Conservation (phyloP, 2,797 vertebrate species). For the Cirrhinus mrigala region DNA sequence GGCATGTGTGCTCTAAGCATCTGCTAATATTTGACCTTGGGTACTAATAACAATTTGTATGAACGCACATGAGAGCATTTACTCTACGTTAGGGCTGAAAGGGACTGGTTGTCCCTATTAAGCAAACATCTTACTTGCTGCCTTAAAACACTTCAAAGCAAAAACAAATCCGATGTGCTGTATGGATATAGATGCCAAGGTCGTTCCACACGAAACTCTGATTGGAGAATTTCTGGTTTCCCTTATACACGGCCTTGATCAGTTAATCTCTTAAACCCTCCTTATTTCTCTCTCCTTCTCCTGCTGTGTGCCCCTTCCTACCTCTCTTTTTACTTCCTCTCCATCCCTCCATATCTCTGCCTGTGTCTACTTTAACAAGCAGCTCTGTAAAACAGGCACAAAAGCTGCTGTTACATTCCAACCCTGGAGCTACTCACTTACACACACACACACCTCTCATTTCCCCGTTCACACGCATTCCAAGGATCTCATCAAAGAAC, state of each 20-base stretch:
- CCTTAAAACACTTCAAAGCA: constrained; percentile 18
- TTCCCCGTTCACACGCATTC: constrained; percentile 80
- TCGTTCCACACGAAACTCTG: not conserved
- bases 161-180: not conserved
- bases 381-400: constrained; percentile 76
- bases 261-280: constrained; percentile 39
- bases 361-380: constrained; percentile 69
- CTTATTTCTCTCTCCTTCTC: constrained; percentile 18
- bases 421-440: constrained; percentile 73
- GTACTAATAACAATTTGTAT: not conserved
- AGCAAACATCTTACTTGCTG: constrained; percentile 29
- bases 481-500: constrained; percentile 81
- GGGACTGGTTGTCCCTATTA: not conserved
- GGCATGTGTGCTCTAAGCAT: not conserved
- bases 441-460: constrained; percentile 65
- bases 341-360: constrained; percentile 45
- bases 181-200: not conserved
- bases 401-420: constrained; percentile 83
- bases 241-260: constrained; percentile 20
- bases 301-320: constrained; percentile 23
- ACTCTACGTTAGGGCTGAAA: not conserved
- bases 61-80: not conserved
- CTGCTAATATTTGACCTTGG: not conserved
- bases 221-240: constrained; percentile 16
- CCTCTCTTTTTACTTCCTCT: constrained; percentile 20